phyloP scores from a whole-genome alignment of 2,113 vertebrate genomes.

The Chlamydotis undulata region DNA sequence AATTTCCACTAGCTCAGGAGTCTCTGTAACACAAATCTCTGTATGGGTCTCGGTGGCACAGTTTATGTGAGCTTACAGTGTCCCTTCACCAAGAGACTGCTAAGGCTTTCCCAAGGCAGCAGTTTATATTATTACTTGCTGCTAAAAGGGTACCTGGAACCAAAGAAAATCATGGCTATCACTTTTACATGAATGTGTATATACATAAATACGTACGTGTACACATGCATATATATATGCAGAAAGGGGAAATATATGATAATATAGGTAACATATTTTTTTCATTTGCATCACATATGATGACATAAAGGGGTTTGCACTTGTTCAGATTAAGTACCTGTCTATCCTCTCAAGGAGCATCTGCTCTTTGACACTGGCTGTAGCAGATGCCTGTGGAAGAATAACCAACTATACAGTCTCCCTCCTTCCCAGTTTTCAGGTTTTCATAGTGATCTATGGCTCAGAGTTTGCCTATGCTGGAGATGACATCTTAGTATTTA shows the following conservation, averaged over 20 bases:
- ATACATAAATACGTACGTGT: too few relatives aligned
- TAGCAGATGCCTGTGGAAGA: not conserved
- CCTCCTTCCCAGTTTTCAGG: not conserved
- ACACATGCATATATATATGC: too few relatives aligned
- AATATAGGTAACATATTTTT: not conserved
- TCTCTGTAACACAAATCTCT: not conserved
- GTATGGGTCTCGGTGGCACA: not conserved
- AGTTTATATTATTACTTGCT: not conserved
- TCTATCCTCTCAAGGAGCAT: not conserved
- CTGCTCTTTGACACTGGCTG: not conserved
- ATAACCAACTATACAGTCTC: not conserved
- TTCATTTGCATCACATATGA: not conserved
- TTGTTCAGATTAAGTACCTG: not conserved
- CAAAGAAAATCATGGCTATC: not conserved
- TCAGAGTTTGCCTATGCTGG: not conserved
- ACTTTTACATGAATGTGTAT: not conserved
- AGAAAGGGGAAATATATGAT: not conserved
- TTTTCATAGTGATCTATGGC: not conserved
- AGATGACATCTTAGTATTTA: not conserved
- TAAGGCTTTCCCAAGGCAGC: not conserved
- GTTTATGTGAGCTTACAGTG: not conserved
- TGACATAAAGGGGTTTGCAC: not conserved
- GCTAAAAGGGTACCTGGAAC: not conserved
- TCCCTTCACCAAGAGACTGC: rapidly evolving
- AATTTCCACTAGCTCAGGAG: not conserved